phyloP scores from a whole-genome alignment of 2,797 vertebrate genomes.

The Amazona ochrocephala region DNA sequence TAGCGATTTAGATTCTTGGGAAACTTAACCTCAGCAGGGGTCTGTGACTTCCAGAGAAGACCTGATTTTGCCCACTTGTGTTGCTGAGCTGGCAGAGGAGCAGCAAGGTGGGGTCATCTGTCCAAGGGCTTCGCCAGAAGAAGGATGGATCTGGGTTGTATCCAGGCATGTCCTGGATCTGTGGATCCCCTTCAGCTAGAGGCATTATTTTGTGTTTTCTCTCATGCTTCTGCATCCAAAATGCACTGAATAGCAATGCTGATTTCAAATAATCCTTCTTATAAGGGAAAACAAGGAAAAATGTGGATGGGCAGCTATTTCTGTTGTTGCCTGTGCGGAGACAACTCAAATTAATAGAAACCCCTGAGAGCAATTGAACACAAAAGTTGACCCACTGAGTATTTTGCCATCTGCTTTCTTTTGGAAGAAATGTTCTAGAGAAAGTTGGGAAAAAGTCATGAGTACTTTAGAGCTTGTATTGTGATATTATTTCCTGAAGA shows the following conservation, averaged over 20 bases:
- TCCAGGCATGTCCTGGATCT: background rate
- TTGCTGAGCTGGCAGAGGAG: background rate
- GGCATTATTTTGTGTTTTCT: background rate
- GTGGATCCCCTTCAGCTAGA: background rate
- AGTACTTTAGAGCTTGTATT: constrained; percentile 29
- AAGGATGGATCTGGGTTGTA: background rate
- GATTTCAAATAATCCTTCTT: background rate
- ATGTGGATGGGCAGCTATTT: background rate
- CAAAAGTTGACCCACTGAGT: constrained; percentile 41
- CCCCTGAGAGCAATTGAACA: background rate
- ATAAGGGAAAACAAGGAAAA: background rate
- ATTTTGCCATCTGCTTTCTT: constrained; percentile 63
- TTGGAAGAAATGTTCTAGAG: constrained; percentile 51
- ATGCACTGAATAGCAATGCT: background rate
- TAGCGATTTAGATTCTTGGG: background rate
- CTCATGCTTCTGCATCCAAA: background rate
- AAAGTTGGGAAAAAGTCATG: constrained; percentile 58
- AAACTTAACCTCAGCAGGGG: background rate
- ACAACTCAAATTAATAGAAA: background rate
- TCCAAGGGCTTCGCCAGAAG: background rate
- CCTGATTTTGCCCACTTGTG: background rate
- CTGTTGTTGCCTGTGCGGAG: constrained; percentile 9
- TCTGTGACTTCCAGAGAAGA: background rate
- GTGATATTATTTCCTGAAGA: constrained; percentile 64
- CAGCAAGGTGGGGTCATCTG: background rate